Evolutionary conservation across 1,140 invertebrate species (phyloP).

Genomic region (Euschistus heros): DNA sequence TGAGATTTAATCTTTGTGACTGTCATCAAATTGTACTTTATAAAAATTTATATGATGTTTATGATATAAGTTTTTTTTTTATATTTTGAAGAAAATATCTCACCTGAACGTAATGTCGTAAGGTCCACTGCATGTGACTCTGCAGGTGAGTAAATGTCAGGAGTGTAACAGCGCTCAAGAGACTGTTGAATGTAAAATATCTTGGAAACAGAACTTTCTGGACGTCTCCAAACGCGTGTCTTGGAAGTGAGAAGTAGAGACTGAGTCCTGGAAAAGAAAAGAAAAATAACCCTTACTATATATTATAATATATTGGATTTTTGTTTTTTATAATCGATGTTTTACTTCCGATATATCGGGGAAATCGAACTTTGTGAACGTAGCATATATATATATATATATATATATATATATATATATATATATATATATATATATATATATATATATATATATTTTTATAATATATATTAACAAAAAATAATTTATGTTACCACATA

Average conservation of each 20-base stretch:
- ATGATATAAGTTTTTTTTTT: not conserved
- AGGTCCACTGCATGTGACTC: conserved; percentile 33
- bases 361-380: too few relatives aligned
- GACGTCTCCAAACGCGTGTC: conserved; percentile 70
- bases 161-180: conserved; percentile 59
- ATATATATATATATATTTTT: too few relatives aligned
- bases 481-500: too few relatives aligned
- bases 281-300: not conserved
- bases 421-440: too few relatives aligned
- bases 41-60: too few relatives aligned
- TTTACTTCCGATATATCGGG: too few relatives aligned
- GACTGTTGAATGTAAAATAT: conserved; percentile 66
- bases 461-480: too few relatives aligned
- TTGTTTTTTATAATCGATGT: too few relatives aligned
- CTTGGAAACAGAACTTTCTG: conserved; percentile 75
- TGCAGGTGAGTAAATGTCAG: conserved; percentile 52
- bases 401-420: too few relatives aligned
- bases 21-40: not conserved
- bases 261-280: conserved; percentile 52
- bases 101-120: conserved; percentile 39
- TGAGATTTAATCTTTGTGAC: too few relatives aligned
- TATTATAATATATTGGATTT: too few relatives aligned
- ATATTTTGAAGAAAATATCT: conserved; percentile 19
- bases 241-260: conserved; percentile 66
- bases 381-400: too few relatives aligned